Percentiles rank a stretch among this genome's conserved stretches.
Evolutionary conservation across 2,797 vertebrate species (phyloP).

Genomic region (Cyclura pinguis): DNA sequence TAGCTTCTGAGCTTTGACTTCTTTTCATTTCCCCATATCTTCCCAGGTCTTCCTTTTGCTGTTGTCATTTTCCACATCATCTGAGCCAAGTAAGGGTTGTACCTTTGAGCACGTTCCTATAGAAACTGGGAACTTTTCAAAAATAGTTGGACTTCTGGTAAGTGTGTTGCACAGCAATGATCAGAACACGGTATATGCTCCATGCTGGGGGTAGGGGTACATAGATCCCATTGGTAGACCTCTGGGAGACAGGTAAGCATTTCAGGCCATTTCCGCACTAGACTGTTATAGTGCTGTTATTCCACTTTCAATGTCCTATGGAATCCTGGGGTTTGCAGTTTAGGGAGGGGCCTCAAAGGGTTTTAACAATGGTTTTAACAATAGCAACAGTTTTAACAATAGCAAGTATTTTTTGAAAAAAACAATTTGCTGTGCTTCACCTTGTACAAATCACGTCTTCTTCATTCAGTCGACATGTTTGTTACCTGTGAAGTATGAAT

Average conservation of each 20-base stretch:
- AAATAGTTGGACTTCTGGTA: not conserved
- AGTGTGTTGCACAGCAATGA: not conserved
- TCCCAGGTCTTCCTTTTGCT: constrained; percentile 31
- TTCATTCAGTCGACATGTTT: not conserved
- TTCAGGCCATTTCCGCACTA: not conserved
- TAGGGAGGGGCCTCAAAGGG: too few species aligned
- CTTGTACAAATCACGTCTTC: not conserved
- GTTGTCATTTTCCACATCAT: constrained; percentile 11
- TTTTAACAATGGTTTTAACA: too few species aligned
- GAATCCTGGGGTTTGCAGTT: too few species aligned
- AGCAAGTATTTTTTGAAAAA: not conserved
- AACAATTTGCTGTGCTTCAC: not conserved
- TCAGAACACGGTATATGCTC: not conserved
- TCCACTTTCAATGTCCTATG: too few species aligned
- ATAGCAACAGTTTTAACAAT: too few species aligned
- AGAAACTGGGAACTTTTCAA: not conserved
- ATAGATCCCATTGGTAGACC: not conserved
- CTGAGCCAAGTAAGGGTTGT: not conserved
- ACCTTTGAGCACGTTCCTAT: not conserved
- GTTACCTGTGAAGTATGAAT: not conserved
- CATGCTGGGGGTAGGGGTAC: too few species aligned
- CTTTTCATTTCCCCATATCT: not conserved
- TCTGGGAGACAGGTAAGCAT: not conserved
- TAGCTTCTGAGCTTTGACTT: not conserved
- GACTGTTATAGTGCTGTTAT: too few species aligned